Base-by-base conservation (phyloP, 2,113 vertebrate species). In the Agelaius phoeniceus region DNA sequence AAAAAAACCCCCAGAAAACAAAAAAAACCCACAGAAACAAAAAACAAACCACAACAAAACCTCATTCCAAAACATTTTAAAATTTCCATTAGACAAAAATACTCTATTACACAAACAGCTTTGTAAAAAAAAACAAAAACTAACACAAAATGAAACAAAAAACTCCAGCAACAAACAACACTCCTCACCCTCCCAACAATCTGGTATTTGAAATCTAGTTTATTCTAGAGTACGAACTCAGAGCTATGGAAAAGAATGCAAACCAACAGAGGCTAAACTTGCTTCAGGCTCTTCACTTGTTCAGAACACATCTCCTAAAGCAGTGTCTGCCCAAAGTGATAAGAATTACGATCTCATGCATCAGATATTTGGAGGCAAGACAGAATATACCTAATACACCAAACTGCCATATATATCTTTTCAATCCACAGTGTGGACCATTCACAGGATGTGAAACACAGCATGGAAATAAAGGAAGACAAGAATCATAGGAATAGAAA, bases 171-270 rank as follows among this genome's bases (percentile, higher is more conserved):
- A 55, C n/a, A 54, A 63, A 39, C 6, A 67, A 35, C 10, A 49
- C 0, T 2, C 19, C 5, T 1, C 11, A 23, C 3, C 2, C 30
- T 13, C 11, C 5, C 48, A 17, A 26, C 7, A 33, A 35, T 15
- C 10, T 54, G n/a, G 31, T n/a, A 44, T 81, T 55, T 67, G 14
- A 24, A 84, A 87, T 81, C 15, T 13, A 63, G 14, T 43, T 82
- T 72, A 59, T 68, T 72, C 16, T 51, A 37, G 7, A 91, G 30
- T n/a, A 71, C 21, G 23, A 43, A 33, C 35, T 43, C 57, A 24
- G 11, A 75, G 27, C 19, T 76, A 44, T 7, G 30, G 68, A 84
- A 84, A 90, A 65, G 20, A 77, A 62, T 1, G 15, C 44, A 84
- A 91, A 55, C 3, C 21, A 91, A 55, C 13, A 81, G n/a, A 87